Conservation (phyloP, 1,140 invertebrate genomes). For the Solen grandis region DNA sequence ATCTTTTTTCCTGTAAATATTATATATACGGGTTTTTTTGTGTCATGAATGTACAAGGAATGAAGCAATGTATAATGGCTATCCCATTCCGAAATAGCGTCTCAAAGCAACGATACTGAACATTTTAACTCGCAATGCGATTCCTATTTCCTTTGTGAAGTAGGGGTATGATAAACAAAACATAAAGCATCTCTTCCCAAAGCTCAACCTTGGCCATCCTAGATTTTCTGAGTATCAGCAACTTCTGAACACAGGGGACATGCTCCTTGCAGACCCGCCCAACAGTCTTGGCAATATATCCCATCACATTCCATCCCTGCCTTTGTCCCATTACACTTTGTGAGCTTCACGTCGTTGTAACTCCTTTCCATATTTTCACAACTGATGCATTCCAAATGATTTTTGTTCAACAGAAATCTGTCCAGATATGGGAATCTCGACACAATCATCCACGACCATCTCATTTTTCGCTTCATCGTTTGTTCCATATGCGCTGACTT, state of each 20-base stretch:
- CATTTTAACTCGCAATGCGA: too few species aligned
- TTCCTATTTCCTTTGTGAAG: too few species aligned
- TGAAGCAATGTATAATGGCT: too few species aligned
- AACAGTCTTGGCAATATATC: slow-evolving; percentile 31
- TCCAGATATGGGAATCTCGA: not conserved
- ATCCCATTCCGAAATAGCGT: too few species aligned
- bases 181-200: too few species aligned
- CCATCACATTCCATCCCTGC: not conserved
- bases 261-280: not conserved
- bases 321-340: not conserved
- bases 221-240: too few species aligned
- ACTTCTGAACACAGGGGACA: slow-evolving; percentile 30
- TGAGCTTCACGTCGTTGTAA: not conserved
- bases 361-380: slow-evolving; percentile 15
- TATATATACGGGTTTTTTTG: too few species aligned
- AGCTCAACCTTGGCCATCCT: slow-evolving; percentile 27
- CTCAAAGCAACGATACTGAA: too few species aligned
- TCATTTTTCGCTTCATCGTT: slow-evolving; percentile 23
- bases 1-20: too few species aligned
- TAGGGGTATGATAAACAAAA: too few species aligned
- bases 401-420: not conserved
- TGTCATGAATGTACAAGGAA: too few species aligned
- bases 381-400: slow-evolving; percentile 6
- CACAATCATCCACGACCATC: slow-evolving; percentile 16
- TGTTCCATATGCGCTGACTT: slow-evolving; percentile 41